phyloP scores from a whole-genome alignment of 2,797 vertebrate species.

The Phrynocephalus guinanensis region DNA sequence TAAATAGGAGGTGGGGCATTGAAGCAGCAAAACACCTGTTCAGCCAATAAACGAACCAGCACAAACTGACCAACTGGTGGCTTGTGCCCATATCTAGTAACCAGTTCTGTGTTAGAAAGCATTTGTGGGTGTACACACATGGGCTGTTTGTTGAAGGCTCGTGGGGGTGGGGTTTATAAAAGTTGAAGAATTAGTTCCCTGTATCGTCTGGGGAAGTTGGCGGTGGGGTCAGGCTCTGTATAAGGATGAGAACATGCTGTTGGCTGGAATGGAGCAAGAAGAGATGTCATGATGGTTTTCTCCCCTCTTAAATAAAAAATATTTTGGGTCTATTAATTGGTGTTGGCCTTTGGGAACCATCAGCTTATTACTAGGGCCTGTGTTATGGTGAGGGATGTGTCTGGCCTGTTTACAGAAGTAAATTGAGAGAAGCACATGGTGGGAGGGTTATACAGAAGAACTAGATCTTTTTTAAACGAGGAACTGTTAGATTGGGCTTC shows the following conservation, averaged over 20 bases:
- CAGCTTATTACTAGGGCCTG: background rate
- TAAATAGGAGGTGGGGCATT: no score
- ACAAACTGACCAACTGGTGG: no score
- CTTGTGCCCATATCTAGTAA: no score
- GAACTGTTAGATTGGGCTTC: background rate
- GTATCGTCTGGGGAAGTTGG: background rate
- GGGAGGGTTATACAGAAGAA: background rate
- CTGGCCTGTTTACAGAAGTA: background rate
- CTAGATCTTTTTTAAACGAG: background rate
- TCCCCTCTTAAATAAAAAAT: no score
- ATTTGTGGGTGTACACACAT: no score
- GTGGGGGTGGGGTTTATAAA: background rate
- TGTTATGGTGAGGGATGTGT: background rate
- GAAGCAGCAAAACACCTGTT: no score
- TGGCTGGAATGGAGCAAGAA: background rate
- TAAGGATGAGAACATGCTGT: background rate
- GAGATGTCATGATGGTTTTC: no score
- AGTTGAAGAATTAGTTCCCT: background rate
- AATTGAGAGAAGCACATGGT: background rate
- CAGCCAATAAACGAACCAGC: no score
- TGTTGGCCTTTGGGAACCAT: background rate
- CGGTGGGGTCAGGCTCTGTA: background rate
- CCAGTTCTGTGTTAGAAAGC: no score
- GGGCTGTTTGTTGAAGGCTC: background rate
- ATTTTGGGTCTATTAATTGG: background rate